Evolutionary conservation across 2,888 invertebrate genomes (phyloP), one percentile per base, ranked within the genome.

Genomic region (Smittia aterrima): DNA sequence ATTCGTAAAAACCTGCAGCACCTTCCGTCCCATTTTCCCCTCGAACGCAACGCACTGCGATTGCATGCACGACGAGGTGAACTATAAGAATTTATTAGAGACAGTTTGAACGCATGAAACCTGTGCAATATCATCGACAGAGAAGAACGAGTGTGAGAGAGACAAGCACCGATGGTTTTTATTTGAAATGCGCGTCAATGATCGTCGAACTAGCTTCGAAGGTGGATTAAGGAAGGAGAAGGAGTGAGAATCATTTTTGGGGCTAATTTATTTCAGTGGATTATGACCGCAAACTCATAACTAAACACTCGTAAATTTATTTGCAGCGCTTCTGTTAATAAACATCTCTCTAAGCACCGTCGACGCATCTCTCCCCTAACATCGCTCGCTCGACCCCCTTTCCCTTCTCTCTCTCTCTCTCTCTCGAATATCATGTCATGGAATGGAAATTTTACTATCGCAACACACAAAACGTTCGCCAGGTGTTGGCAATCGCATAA

Each of bases 401-500:
- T 16, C 18, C 18, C 54, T n/a, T 47, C 47, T 54, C 20, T 16
- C 54, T 20, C 11, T 54, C 62, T 22, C 62, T 11, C 62, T n/a
- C 11, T 64, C 25, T 25, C 24, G 24, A 27, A 11, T 64, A 64
- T 64, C 25, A 64, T 64, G 24, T 64, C 62, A 64, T 13, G n/a
- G n/a, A 47, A 64, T 13, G n/a, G n/a, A 47, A 47, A 16, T 47
- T 47, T 47, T 47, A 47, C 47, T 47, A 47, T 47, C 47, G 47
- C 47, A 16, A 58, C 58, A 38, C 66, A 66, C 18, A 66, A 9
- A 38, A 41, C 38, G 20, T 41, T 22, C 40, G 22, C n/a, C 67
- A 67, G 67, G 41, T 67, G 67, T 41, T 67, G 67, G 41, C 24
- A 67, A 67, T 41, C 67, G 20, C 67, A 67, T 67, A 67, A 67